These are phyloP conservation scores for Nomada flava DNA, from an alignment of 2,888 invertebrate species.

Conservation along the genomic window DNA sequence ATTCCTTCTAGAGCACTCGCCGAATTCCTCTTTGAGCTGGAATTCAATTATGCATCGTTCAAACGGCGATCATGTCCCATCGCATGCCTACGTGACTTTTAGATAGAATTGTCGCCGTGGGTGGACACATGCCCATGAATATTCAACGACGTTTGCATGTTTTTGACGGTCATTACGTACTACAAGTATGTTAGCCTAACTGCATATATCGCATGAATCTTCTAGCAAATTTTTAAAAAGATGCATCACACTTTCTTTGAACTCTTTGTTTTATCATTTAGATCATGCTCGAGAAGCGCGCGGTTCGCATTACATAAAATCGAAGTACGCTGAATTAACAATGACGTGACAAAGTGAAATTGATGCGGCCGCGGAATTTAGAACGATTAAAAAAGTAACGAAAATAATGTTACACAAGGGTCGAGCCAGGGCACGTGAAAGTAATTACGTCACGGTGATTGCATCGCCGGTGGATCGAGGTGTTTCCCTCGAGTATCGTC, in stretches of 20 bases:
- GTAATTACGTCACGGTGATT: conserved; percentile 62
- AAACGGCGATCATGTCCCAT: conserved; percentile 38
- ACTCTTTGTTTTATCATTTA: neutral
- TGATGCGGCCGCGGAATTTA: conserved; percentile 36
- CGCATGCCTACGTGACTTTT: conserved; percentile 59
- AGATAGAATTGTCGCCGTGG: conserved; percentile 39
- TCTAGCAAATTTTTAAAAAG: neutral
- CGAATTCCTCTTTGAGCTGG: conserved; percentile 54
- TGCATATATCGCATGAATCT: neutral
- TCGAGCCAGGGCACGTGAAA: conserved; percentile 53
- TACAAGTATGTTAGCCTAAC: neutral
- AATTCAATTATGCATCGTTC: conserved; percentile 61
- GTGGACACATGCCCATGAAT: conserved; percentile 44
- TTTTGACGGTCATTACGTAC: conserved; percentile 6
- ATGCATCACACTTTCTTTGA: neutral
- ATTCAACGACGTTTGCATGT: conserved; percentile 25
- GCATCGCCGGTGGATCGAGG: conserved; percentile 48
- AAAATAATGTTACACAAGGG: conserved; percentile 48
- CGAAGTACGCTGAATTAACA: conserved; percentile 37
- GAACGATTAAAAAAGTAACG: neutral
- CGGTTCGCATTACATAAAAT: conserved; percentile 40
- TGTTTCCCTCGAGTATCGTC: conserved; percentile 58
- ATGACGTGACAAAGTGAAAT: conserved; percentile 45
- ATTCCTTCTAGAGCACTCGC: conserved; percentile 57
- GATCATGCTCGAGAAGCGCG: neutral